Evolutionary conservation across 2,888 invertebrate genomes (phyloP).

Genomic region (Lasioglossum lativentre): DNA sequence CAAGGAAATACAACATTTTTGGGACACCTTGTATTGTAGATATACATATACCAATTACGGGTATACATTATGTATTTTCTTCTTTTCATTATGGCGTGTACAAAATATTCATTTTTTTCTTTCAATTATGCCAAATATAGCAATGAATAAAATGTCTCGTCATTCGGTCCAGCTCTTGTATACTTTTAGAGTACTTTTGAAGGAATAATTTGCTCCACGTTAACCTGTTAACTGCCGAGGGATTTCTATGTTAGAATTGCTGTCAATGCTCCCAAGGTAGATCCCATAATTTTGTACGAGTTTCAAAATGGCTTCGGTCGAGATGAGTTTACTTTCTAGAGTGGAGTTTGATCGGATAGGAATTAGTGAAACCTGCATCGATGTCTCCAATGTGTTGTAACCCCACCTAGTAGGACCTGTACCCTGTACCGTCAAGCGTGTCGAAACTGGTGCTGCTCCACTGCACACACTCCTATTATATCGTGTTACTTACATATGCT

Average conservation of each 20-base stretch:
- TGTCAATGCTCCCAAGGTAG: neutral
- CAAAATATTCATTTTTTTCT: no score
- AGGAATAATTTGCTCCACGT: no score
- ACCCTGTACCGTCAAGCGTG: neutral
- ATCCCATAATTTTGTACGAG: neutral
- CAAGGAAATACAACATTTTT: no score
- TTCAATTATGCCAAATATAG: no score
- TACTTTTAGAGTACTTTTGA: no score
- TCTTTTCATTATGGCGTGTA: no score
- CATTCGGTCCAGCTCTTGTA: no score
- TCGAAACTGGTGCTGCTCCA: slow-evolving; percentile 1
- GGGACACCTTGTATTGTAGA: no score
- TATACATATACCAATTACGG: no score
- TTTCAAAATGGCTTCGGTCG: neutral
- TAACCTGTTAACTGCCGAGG: no score
- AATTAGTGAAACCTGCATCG: neutral
- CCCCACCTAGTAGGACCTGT: neutral
- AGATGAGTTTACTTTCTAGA: neutral
- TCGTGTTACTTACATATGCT: neutral
- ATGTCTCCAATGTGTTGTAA: neutral
- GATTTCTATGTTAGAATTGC: neutral
- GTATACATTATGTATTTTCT: no score
- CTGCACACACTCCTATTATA: neutral
- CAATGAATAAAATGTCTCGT: no score
- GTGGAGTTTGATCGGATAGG: neutral